Evolutionary conservation across 2,797 vertebrate genomes (phyloP).

Genomic region (Manis pentadactyla): DNA sequence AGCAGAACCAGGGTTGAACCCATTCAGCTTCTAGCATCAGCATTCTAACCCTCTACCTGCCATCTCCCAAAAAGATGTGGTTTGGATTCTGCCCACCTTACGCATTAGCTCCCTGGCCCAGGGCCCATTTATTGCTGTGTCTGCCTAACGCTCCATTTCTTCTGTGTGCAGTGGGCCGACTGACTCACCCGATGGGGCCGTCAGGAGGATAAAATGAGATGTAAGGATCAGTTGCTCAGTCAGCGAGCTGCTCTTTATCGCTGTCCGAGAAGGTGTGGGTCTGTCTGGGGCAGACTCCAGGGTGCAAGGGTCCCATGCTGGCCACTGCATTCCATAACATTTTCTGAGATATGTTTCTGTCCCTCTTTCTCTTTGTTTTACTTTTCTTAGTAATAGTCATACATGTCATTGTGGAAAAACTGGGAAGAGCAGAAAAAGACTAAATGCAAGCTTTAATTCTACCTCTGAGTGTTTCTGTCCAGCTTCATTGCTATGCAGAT

Average conservation of each 20-base stretch:
- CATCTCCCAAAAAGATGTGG: rapidly evolving
- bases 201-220: background rate
- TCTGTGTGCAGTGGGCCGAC: background rate
- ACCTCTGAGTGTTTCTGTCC: rapidly evolving
- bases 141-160: background rate
- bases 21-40: background rate
- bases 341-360: background rate
- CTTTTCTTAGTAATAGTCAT: background rate
- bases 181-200: background rate
- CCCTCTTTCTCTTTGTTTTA: too few species aligned
- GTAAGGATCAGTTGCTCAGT: background rate
- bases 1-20: background rate
- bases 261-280: background rate
- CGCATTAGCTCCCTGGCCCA: rapidly evolving
- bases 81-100: rapidly evolving
- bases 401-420: background rate
- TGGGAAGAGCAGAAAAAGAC: background rate
- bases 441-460: background rate
- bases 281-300: background rate
- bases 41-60: background rate
- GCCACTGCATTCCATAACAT: rapidly evolving
- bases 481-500: rapidly evolving
- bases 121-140: background rate
- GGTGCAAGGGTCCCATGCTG: rapidly evolving
- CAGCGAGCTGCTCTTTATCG: background rate